A percentile compares a stretch with the other conserved stretches of the same genome.
Evolutionary conservation across 2,113 vertebrate genomes (phyloP).

Genomic region (Chamaetylas fuelleborni): DNA sequence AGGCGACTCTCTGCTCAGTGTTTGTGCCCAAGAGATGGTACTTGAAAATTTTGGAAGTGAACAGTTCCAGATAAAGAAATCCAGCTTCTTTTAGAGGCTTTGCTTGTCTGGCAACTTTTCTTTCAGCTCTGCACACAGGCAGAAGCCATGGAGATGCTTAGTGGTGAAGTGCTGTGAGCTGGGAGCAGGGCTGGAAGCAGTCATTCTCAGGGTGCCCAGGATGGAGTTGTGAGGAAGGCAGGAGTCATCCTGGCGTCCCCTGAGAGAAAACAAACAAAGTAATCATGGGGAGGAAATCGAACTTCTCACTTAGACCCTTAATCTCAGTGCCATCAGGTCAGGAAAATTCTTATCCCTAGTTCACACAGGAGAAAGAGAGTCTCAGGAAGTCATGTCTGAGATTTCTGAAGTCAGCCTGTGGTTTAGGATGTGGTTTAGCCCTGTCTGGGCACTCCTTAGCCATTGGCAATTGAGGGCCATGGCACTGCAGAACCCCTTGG

Average conservation of each 20-base stretch:
- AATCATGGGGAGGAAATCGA: background rate
- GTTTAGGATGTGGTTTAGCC: background rate
- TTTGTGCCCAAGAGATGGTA: background rate
- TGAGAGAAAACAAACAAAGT: fast-evolving
- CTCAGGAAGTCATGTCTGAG: background rate
- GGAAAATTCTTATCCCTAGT: background rate
- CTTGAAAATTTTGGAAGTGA: background rate
- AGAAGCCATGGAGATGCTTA: background rate
- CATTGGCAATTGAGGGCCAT: background rate
- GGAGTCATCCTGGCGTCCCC: background rate
- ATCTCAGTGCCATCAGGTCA: background rate
- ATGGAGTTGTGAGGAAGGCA: background rate
- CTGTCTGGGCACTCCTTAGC: background rate
- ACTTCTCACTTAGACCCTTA: background rate
- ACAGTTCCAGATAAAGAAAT: background rate
- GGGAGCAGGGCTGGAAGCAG: background rate
- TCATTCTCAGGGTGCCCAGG: background rate
- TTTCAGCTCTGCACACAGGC: background rate
- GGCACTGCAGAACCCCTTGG: background rate
- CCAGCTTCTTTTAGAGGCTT: background rate
- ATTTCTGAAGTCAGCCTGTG: background rate
- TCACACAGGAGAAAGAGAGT: background rate
- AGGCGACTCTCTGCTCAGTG: background rate
- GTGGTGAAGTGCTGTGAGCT: background rate
- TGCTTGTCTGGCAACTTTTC: background rate